phyloP scores from a whole-genome alignment of 35 echinoderm and acorn worm genomes.

The Apostichopus californicus region DNA sequence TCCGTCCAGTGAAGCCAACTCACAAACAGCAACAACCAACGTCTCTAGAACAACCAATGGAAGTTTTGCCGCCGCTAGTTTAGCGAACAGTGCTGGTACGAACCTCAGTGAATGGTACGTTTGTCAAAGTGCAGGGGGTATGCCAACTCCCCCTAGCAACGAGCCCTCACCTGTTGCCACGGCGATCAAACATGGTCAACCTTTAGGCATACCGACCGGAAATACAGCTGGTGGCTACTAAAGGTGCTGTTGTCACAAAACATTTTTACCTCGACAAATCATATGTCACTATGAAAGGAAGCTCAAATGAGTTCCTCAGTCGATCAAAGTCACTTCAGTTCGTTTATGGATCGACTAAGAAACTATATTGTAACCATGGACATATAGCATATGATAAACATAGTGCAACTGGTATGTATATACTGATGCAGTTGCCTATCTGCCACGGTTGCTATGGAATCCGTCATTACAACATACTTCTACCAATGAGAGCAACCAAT shows the following conservation, averaged over 20 bases:
- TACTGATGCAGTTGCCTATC: no score
- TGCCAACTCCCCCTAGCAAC: slow-evolving; percentile 91
- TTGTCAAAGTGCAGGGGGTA: slow-evolving; percentile 88
- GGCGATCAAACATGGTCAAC: slow-evolving; percentile 50
- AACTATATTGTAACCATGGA: no score
- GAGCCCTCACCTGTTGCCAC: slow-evolving; percentile 87
- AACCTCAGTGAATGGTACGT: slow-evolving; percentile 99
- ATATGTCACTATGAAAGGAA: neutral
- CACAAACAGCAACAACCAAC: slow-evolving; percentile 19
- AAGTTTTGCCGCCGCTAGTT: slow-evolving; percentile 54
- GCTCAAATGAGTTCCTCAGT: no score
- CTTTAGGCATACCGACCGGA: slow-evolving; percentile 37
- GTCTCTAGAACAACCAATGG: slow-evolving; percentile 37
- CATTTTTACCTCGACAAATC: neutral
- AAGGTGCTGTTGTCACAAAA: neutral
- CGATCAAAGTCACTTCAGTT: no score
- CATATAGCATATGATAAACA: no score
- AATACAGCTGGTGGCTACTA: slow-evolving; percentile 36
- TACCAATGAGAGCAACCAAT: no score
- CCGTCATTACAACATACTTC: no score
- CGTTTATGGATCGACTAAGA: no score
- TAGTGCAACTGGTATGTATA: no score
- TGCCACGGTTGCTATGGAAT: no score
- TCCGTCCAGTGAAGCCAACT: slow-evolving; percentile 29
- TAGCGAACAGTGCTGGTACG: slow-evolving; percentile 79